Evolutionary conservation across 2,797 vertebrate species (phyloP), one percentile per base, ranked within the genome.

Genomic region (Triplophysa bombifrons): DNA sequence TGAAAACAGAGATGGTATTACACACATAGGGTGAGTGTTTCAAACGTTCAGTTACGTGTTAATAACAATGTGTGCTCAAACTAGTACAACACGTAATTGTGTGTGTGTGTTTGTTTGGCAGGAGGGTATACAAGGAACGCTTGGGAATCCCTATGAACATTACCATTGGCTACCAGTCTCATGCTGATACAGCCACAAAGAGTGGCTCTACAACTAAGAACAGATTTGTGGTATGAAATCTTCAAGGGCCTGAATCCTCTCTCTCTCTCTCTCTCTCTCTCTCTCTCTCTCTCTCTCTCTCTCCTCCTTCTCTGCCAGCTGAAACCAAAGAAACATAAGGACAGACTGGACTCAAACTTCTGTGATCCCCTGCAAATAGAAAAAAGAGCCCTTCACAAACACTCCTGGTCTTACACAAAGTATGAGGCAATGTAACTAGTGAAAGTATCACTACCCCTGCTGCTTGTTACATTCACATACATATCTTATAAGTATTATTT

Each of bases 181-280:
- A 99, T 89, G 91, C 95, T 88, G 97, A 98, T 93, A 99, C 97
- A 58, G 94, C 97, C 88, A 98, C 97, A 85, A 99, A 99, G 90
- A 98, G 97, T 92, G 96, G 97, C 90, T 98, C 98, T 86, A 98
- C 97, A 92, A 98, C 98, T 94, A 99, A 99, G 94, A 99, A 98
- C 94, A 98, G 95, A 91, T 99, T 96, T 95, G 96, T 98, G 86
- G 96, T 98, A 93, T 98, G 95, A 98, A 94, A 92, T 93, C 90
- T 86, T 86, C 89, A 90, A 93, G 93, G 94, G 92, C 89, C 82
- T 86, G 30, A n/a, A 51, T 46, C 74, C 80, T 78, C 56, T 82
- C 10, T 34, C 44, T 41, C 44, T 41, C 4, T 63, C 8, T 64
- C 5, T 51, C 5, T 41, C 53, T 53, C 22, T 44, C 2, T 16